phyloP scores from a whole-genome alignment of 1,140 invertebrate species.

The Microplitis mediator region DNA sequence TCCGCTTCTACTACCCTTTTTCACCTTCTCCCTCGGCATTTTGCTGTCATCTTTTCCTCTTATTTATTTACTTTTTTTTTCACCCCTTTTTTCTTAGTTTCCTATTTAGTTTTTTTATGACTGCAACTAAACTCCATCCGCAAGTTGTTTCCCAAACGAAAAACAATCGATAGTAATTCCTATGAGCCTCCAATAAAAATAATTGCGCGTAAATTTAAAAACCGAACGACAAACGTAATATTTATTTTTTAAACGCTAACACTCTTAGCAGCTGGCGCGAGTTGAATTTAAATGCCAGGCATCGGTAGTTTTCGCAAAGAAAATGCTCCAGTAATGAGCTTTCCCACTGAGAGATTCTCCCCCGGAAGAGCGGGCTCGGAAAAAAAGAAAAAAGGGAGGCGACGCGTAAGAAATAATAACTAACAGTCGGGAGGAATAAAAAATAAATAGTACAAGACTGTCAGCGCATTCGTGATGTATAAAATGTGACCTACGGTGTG shows the following conservation, averaged over 20 bases:
- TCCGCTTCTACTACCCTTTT: conserved; percentile 10
- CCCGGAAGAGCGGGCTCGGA: not conserved
- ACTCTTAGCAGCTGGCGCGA: no score
- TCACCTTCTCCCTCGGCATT: conserved; percentile 7
- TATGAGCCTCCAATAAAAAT: no score
- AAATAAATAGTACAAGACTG: not conserved
- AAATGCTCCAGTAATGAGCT: not conserved
- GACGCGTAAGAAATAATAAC: not conserved
- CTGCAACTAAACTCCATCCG: not conserved
- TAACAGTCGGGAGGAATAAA: not conserved
- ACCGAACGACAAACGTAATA: no score
- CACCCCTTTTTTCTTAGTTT: not conserved
- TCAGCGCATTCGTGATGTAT: conserved; percentile 22
- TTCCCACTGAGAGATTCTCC: not conserved
- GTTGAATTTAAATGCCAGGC: not conserved
- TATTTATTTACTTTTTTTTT: conserved; percentile 19
- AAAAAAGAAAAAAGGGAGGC: not conserved
- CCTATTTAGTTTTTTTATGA: not conserved
- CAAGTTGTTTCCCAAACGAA: no score
- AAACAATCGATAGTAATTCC: not conserved
- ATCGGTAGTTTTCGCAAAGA: not conserved
- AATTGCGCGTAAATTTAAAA: no score
- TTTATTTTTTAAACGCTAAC: no score
- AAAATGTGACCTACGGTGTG: conserved; percentile 32
- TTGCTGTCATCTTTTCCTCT: not conserved